Evolutionary conservation across 2,797 vertebrate species (phyloP).

Genomic region (Tokudaia muenninki): DNA sequence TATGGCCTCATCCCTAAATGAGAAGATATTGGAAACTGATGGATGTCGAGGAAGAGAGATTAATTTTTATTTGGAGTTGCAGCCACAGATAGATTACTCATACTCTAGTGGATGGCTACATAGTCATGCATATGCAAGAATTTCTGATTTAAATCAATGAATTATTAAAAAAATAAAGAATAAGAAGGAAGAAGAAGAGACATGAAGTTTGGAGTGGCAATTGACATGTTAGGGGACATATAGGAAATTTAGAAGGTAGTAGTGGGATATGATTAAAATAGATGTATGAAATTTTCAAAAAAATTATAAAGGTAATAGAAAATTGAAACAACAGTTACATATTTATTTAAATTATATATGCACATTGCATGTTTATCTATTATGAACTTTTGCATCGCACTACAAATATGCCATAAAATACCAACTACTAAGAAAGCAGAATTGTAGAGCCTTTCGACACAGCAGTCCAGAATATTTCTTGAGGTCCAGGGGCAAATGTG

Average conservation of each 20-base stretch:
- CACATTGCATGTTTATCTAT: neutral
- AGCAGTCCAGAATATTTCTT: neutral
- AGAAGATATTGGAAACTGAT: neutral
- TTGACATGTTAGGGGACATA: neutral
- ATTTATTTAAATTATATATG: neutral
- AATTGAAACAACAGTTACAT: neutral
- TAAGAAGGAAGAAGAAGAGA: neutral
- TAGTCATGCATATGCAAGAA: neutral
- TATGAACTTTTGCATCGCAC: neutral
- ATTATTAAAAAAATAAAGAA: neutral
- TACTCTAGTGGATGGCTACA: no score
- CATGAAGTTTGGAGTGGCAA: neutral
- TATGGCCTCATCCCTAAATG: neutral
- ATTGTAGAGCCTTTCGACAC: neutral
- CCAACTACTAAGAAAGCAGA: neutral
- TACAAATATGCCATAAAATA: neutral
- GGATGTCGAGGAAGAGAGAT: neutral
- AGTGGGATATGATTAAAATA: neutral
- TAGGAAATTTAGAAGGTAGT: neutral
- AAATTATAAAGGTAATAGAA: neutral
- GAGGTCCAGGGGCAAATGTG: neutral
- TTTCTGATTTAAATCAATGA: neutral
- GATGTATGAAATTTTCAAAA: neutral
- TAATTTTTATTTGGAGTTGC: neutral
- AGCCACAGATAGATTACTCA: neutral